A percentile compares a stretch with the other conserved stretches of the same genome.
Conservation (phyloP, 23 tunicate genomes). For the Trididemnum nubilum region DNA sequence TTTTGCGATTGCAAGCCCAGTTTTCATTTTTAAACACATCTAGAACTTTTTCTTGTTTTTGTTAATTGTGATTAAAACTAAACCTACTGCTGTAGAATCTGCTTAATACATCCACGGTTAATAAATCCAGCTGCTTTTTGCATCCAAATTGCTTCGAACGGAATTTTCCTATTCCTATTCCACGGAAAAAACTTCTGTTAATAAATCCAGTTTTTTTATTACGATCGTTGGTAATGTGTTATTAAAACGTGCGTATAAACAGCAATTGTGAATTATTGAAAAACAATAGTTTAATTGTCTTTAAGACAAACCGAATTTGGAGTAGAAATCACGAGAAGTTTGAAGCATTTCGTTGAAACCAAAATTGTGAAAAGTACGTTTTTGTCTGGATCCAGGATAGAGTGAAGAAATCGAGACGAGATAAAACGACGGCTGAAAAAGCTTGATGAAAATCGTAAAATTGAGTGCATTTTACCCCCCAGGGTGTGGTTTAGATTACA, state of each 20-base stretch:
- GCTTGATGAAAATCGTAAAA: no score
- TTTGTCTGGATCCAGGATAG: background rate
- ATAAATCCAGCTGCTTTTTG: slow-evolving; percentile 19
- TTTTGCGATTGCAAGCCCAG: no score
- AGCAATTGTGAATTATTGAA: background rate
- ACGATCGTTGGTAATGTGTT: background rate
- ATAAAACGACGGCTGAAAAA: background rate
- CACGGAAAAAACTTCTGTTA: slow-evolving; percentile 8
- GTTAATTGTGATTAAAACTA: no score
- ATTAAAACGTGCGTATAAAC: background rate
- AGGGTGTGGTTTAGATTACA: no score
- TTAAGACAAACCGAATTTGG: no score
- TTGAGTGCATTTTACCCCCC: no score
- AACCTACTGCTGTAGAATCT: background rate
- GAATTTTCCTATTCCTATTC: slow-evolving; percentile 19
- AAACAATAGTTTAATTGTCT: no score
- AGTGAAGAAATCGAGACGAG: background rate
- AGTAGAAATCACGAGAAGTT: no score
- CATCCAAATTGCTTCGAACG: slow-evolving; percentile 33
- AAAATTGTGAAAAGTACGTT: no score
- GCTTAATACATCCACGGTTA: slow-evolving; percentile 35
- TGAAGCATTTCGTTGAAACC: no score
- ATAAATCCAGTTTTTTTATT: slow-evolving; percentile 9
- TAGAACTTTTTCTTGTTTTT: no score
- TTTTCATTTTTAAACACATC: no score